Evolutionary conservation across 2,797 vertebrate genomes (phyloP), one percentile per base, ranked within the genome.

Genomic region (Leuciscus waleckii): DNA sequence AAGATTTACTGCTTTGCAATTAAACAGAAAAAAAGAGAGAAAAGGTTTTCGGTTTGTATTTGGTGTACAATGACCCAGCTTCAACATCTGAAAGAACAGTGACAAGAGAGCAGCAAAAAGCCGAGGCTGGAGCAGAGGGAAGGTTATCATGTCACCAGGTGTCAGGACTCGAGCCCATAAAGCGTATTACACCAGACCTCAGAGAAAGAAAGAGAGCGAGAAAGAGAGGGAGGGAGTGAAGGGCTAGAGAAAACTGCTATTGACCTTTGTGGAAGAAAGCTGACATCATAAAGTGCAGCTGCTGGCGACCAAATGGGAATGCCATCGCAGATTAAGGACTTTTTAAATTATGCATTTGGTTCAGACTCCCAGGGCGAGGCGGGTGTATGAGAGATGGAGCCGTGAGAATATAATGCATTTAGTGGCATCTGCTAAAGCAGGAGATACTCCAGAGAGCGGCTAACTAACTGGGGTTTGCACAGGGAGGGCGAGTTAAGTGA

Each of bases 211-310:
- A 46, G 41, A 83, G 68, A 41, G 77, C 84, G 67, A 32, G 63
- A 79, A 49, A 56, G 77, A 63, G 58, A 83, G 61, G 63, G 51
- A 63, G 80, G 67, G 81, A 79, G 61, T 71, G 68, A 74, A 82
- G 69, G 79, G 82, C 77, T 83, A 79, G 77, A 90, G 89, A 88
- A 92, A 94, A 93, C 89, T 92, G 88, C 89, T 89, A 91, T 93
- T 93, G 92, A 92, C 92, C 93, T 95, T 93, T 93, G 89, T 91
- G 86, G 91, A 91, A 91, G 92, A 93, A 95, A 93, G 90, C 93
- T 95, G 92, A 93, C 92, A 94, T 95, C 93, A 94, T 94, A 93
- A 94, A 94, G 92, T 93, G 92, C 91, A 95, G 90, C 93, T 94
- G 92, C 92, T 92, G 93, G 92, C 2, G 87, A 94, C 91, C 92